Evolutionary conservation across 2,888 invertebrate genomes (phyloP), one percentile per base, ranked within the genome.

Genomic region (Electrophaes corylata): DNA sequence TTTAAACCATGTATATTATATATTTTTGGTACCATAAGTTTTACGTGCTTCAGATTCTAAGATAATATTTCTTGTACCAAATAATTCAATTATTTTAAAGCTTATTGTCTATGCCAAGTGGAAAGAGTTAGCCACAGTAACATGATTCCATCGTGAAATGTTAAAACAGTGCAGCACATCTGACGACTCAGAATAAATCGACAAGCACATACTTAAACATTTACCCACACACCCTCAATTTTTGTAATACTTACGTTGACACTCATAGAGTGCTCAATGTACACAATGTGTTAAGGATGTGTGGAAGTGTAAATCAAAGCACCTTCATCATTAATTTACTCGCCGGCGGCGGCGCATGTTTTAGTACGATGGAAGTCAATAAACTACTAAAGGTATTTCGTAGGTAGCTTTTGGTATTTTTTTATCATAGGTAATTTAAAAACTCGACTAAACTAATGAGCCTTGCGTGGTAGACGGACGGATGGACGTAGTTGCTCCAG

Each of bases 271-370:
- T 60, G 26, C 47, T 43, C 43, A 56, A 45, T 65, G 45, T 66
- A 57, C 66, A 66, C 69, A 59, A 48, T 26, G 52, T 31, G 56
- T 55, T 68, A 56, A 66, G 63, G 56, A 66, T 78, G 81, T 81
- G 79, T 79, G 76, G 70, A 79, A 75, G 73, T 76, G 74, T 79
- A 75, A 76, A 79, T 72, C 60, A 70, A 78, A 71, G 73, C 73
- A 70, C 73, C 74, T 73, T 69, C 67, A 66, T 65, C 61, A 49
- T 16, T 72, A 70, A 74, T 70, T 71, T 57, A 71, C 70, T 64
- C 58, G 62, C 60, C 57, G 54, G 56, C 58, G 62, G 59, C 57
- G 54, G 56, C 58, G 60, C 57, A 54, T 63, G 68, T 70, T 49
- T 45, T 53, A 61, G 35, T 55, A 54, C 61, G 57, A n/a, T 57